Percentiles rank a stretch among this genome's conserved stretches.
phyloP scores from a whole-genome alignment of 2,113 vertebrate species.

The Hydrolagus affinis region DNA sequence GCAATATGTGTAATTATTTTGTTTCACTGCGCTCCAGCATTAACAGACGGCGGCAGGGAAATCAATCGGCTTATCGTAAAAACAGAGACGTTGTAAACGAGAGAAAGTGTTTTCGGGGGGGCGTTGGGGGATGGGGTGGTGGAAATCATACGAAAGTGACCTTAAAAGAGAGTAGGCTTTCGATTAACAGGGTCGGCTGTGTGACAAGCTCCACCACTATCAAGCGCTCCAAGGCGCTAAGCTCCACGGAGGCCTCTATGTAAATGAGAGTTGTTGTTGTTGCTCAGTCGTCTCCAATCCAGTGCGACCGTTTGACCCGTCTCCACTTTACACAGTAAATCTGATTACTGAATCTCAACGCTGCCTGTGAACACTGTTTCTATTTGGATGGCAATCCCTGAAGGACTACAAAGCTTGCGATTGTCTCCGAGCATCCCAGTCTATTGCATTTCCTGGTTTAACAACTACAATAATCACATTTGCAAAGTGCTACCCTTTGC shows the following conservation, averaged over 20 bases:
- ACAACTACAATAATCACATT: not conserved
- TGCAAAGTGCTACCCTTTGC: not conserved
- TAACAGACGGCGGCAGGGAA: not conserved
- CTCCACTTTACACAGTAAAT: not conserved
- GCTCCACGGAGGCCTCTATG: too few relatives aligned
- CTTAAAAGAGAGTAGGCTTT: too few relatives aligned
- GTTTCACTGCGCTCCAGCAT: not conserved
- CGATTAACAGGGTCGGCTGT: too few relatives aligned
- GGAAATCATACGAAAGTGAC: too few relatives aligned
- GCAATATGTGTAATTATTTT: not conserved
- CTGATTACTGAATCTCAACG: not conserved
- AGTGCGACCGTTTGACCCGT: not conserved
- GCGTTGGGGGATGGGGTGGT: too few relatives aligned
- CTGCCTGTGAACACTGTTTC: not conserved
- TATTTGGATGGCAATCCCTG: not conserved
- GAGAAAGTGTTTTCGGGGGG: too few relatives aligned
- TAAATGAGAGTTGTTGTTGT: too few relatives aligned
- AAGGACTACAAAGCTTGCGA: not conserved
- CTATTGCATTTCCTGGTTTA: slow-evolving; percentile 10
- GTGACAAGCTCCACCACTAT: too few relatives aligned
- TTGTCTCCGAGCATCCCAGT: not conserved
- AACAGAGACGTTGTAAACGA: not conserved
- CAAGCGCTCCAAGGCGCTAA: too few relatives aligned
- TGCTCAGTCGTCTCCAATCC: too few relatives aligned
- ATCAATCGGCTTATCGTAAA: not conserved